Percentiles rank a stretch among this genome's conserved stretches.
Evolutionary conservation across 2,797 vertebrate species (phyloP).

Genomic region (Anguilla pacifica): DNA sequence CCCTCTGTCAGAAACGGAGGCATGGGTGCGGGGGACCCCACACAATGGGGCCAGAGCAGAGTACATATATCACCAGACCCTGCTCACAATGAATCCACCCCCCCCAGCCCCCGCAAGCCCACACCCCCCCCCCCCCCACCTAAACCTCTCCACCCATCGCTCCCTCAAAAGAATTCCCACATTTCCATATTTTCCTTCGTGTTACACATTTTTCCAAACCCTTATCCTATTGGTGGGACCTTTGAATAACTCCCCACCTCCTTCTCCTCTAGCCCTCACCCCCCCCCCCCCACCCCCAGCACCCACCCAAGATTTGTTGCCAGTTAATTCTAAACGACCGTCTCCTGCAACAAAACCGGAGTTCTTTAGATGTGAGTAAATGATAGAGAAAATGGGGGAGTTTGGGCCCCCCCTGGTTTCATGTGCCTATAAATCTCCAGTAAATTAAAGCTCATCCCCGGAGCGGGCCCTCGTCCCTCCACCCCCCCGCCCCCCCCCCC

Average conservation of each 20-base stretch:
- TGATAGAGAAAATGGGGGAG: slow-evolving; percentile 73
- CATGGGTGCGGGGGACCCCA: slow-evolving; percentile 50
- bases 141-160: not conserved
- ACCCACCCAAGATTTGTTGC: slow-evolving; percentile 65
- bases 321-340: slow-evolving; percentile 75
- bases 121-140: not conserved
- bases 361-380: slow-evolving; percentile 71
- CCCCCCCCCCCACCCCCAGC: not conserved
- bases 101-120: slow-evolving; percentile 5
- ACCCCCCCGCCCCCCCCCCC: slow-evolving; percentile 45
- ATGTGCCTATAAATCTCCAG: slow-evolving; percentile 84
- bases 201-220: slow-evolving; percentile 40
- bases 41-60: slow-evolving; percentile 50
- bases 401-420: slow-evolving; percentile 65
- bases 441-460: slow-evolving; percentile 81
- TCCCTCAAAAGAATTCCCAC: slow-evolving; percentile 50
- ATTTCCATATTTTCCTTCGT: slow-evolving; percentile 61
- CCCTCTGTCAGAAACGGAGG: not conserved
- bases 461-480: slow-evolving; percentile 59
- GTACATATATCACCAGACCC: slow-evolving; percentile 62
- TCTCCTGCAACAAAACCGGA: slow-evolving; percentile 66
- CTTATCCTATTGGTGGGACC: slow-evolving; percentile 38
- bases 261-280: not conserved
- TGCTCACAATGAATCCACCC: slow-evolving; percentile 29
- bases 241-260: not conserved